Percentiles rank a stretch among this genome's conserved stretches.
Conservation (phyloP, 2,888 invertebrate genomes). For the Amorpha juglandis region DNA sequence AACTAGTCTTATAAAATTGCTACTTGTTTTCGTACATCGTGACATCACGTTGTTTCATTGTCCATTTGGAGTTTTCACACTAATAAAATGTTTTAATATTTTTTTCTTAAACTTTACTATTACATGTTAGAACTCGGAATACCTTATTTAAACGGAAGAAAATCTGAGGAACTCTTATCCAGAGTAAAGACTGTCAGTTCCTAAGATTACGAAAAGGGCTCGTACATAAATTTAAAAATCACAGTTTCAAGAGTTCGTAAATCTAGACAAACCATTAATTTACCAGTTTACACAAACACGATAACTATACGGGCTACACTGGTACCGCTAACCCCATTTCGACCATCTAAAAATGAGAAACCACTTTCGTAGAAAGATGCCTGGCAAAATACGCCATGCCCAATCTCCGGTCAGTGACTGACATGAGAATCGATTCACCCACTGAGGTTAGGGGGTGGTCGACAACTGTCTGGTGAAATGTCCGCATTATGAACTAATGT, state of each 20-base stretch:
- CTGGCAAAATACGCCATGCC: conserved; percentile 57
- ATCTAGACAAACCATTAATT: neutral
- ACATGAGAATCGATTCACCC: conserved; percentile 43
- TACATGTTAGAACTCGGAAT: too few species aligned
- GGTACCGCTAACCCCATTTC: conserved; percentile 56
- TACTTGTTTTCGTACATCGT: too few species aligned
- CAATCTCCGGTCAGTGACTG: conserved; percentile 65
- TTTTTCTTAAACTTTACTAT: too few species aligned
- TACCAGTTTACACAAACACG: conserved; percentile 7
- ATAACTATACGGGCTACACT: conserved; percentile 21
- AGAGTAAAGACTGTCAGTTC: neutral
- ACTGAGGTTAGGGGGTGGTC: conserved; percentile 39
- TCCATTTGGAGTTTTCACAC: too few species aligned
- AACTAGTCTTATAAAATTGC: neutral
- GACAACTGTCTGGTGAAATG: conserved; percentile 27
- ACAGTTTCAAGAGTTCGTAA: neutral
- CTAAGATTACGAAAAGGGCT: neutral
- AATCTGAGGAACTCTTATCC: neutral
- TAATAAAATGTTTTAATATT: too few species aligned
- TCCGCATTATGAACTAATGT: conserved; percentile 2
- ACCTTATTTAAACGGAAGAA: too few species aligned
- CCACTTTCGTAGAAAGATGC: conserved; percentile 53
- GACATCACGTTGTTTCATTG: neutral
- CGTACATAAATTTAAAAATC: neutral
- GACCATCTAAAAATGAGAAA: conserved; percentile 64